Percentiles rank a stretch among this genome's conserved stretches.
phyloP scores from a whole-genome alignment of 2,797 vertebrate genomes.

The Simalia tracyae region DNA sequence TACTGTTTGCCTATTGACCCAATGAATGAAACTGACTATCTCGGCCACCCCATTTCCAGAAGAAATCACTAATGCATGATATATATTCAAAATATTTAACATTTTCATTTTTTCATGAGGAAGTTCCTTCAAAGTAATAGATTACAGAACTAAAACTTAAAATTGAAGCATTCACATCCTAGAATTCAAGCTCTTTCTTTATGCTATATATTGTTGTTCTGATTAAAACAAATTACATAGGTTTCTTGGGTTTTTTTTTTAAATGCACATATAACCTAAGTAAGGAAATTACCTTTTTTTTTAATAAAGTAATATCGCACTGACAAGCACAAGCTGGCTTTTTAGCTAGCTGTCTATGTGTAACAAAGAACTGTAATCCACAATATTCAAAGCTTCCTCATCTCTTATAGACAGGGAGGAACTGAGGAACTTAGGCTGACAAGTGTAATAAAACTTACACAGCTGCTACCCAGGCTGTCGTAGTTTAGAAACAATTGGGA shows the following conservation, averaged over 20 bases:
- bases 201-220: not conserved
- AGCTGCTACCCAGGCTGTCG: not conserved
- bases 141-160: not conserved
- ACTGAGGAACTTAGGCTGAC: not conserved
- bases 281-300: not conserved
- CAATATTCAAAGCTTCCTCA: not conserved
- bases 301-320: not conserved
- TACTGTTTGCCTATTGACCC: not conserved
- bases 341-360: not conserved
- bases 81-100: not conserved
- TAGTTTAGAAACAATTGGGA: not conserved
- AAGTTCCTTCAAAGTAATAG: not conserved
- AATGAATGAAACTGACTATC: not conserved
- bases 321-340: not conserved
- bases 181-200: not conserved
- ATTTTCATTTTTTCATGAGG: not conserved
- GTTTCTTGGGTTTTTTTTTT: not conserved
- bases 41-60: not conserved
- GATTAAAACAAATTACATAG: not conserved
- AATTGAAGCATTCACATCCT: not conserved
- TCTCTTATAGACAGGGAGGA: not conserved
- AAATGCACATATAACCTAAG: not conserved
- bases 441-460: not conserved
- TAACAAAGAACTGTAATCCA: not conserved
- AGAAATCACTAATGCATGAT: not conserved